Conservation (phyloP, 2,888 invertebrate genomes). For the Dioctria rufipes region DNA sequence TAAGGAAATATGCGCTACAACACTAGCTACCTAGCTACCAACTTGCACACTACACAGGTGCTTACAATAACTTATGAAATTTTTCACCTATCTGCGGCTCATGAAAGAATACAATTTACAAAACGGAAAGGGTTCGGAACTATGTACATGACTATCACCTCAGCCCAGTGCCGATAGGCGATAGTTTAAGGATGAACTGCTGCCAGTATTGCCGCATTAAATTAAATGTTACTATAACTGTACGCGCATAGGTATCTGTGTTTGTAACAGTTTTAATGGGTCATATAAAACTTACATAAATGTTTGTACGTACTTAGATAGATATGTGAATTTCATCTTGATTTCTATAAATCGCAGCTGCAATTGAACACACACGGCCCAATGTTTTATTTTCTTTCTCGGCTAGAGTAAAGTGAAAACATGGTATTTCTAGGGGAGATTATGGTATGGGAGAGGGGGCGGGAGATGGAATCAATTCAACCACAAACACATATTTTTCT, state of each 20-base stretch:
- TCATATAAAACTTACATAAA: no score
- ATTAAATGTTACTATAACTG: slow-evolving; percentile 29
- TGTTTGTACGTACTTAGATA: slow-evolving; percentile 1
- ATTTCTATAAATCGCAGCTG: slow-evolving; percentile 39
- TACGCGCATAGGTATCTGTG: no score
- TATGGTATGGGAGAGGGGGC: no score
- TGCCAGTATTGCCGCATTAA: slow-evolving; percentile 22
- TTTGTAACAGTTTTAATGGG: no score
- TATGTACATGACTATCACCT: slow-evolving; percentile 20
- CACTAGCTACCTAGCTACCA: no score
- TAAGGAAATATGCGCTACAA: no score
- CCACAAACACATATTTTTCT: slow-evolving; percentile 35
- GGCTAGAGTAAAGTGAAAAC: slow-evolving; percentile 27
- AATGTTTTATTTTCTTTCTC: not conserved
- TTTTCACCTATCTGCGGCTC: slow-evolving; percentile 40
- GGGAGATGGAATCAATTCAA: slow-evolving; percentile 40
- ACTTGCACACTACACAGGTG: no score
- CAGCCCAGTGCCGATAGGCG: no score
- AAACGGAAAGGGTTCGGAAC: slow-evolving; percentile 12
- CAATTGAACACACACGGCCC: not conserved
- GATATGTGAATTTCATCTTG: slow-evolving; percentile 41
- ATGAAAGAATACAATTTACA: slow-evolving; percentile 47
- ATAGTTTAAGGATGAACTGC: slow-evolving; percentile 5
- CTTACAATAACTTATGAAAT: slow-evolving; percentile 41
- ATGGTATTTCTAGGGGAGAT: no score